These are phyloP conservation scores for Cerastoderma edule DNA, from an alignment of 2,888 invertebrate genomes.

Conservation along the genomic window DNA sequence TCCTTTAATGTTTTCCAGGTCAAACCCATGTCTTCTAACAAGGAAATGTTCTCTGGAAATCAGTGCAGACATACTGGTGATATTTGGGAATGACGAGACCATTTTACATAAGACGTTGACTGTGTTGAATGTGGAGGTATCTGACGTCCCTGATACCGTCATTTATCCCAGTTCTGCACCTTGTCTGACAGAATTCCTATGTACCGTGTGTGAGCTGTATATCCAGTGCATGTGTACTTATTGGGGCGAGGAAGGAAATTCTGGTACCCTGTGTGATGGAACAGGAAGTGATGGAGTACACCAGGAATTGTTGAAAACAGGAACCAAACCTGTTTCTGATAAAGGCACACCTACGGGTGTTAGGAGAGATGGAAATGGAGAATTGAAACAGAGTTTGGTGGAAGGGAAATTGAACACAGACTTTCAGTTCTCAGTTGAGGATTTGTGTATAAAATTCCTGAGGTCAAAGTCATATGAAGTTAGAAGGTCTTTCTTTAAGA, in stretches of 20 bases:
- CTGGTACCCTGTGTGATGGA: background rate
- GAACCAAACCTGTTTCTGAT: too few species aligned
- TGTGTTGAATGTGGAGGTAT: slow-evolving; percentile 31
- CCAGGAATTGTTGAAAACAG: too few species aligned
- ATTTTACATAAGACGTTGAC: slow-evolving; percentile 23
- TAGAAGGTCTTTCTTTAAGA: slow-evolving; percentile 31
- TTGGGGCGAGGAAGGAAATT: background rate
- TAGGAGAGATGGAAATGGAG: too few species aligned
- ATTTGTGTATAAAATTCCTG: slow-evolving; percentile 32
- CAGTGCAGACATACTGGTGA: slow-evolving; percentile 36
- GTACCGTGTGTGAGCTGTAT: slow-evolving; percentile 48
- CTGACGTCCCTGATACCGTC: slow-evolving; percentile 2
- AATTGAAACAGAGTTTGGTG: too few species aligned
- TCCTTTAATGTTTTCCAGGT: slow-evolving; percentile 56
- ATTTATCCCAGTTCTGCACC: slow-evolving; percentile 50
- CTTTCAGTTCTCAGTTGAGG: slow-evolving; percentile 29
- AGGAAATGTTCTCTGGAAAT: slow-evolving; percentile 66
- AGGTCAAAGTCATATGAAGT: slow-evolving; percentile 55
- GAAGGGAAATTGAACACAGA: too few species aligned
- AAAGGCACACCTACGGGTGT: too few species aligned
- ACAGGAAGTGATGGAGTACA: background rate
- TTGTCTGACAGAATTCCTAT: slow-evolving; percentile 63
- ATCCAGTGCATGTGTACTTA: slow-evolving; percentile 9
- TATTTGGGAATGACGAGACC: slow-evolving; percentile 2
- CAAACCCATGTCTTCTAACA: slow-evolving; percentile 67